phyloP scores from a whole-genome alignment of 2,888 invertebrate genomes.

The Agapetus fuscipes region DNA sequence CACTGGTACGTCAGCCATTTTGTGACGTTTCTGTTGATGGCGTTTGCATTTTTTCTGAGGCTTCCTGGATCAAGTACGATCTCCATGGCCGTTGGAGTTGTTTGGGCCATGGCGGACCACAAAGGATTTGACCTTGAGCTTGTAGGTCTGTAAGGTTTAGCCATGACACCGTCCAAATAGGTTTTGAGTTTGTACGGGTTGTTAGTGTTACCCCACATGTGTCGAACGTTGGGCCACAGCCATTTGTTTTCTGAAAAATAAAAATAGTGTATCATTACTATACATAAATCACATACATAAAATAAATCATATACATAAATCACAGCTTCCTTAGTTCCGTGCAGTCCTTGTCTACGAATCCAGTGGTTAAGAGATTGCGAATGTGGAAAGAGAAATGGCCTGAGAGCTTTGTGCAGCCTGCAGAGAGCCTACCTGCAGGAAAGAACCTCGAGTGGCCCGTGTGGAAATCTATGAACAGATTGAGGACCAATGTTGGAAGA shows the following conservation, averaged over 20 bases:
- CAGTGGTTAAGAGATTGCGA: too few species aligned
- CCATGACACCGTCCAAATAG: constrained; percentile 36
- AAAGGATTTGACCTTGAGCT: constrained; percentile 36
- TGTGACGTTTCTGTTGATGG: constrained; percentile 59
- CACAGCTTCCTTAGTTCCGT: too few species aligned
- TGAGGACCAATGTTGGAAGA: too few species aligned
- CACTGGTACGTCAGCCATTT: constrained; percentile 57
- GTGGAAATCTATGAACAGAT: too few species aligned
- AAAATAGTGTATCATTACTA: constrained; percentile 6
- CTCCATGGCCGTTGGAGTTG: constrained; percentile 56
- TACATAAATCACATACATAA: constrained; percentile 22
- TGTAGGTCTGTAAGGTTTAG: constrained; percentile 33
- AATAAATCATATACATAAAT: too few species aligned
- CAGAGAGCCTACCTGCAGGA: too few species aligned
- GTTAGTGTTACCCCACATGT: constrained; percentile 55
- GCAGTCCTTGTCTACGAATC: too few species aligned
- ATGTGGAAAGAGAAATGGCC: too few species aligned
- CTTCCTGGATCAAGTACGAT: constrained; percentile 51
- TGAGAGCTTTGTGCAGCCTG: too few species aligned
- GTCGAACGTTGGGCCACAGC: constrained; percentile 54
- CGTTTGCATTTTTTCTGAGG: constrained; percentile 53
- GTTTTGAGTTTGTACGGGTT: constrained; percentile 29
- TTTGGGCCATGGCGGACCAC: constrained; percentile 64
- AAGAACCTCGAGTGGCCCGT: too few species aligned
- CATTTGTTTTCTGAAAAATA: constrained; percentile 43